Evolutionary conservation across 92 coral and sea anemone species (phyloP).

Genomic region (Epizoanthus stellaris): DNA sequence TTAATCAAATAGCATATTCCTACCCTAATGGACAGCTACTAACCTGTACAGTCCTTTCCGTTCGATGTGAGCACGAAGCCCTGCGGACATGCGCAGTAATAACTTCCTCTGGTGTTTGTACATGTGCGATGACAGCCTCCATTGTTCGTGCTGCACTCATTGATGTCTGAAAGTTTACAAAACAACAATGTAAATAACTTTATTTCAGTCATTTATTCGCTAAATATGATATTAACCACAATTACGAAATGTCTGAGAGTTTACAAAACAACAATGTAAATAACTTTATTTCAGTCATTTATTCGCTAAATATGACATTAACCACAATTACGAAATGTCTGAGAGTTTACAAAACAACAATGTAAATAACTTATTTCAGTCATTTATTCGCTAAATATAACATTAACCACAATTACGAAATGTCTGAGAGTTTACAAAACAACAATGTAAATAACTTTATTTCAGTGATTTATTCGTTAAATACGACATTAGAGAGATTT

Average conservation of each 20-base stretch:
- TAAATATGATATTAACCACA: neutral
- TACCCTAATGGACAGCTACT: neutral
- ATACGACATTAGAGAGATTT: too few relatives aligned
- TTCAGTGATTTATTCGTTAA: too few relatives aligned
- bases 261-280: too few relatives aligned
- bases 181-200: too few relatives aligned
- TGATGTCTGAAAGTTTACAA: constrained; percentile 9
- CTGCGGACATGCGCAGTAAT: constrained; percentile 51
- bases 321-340: constrained; percentile 1
- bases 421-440: neutral
- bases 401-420: neutral
- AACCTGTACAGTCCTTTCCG: constrained; percentile 55
- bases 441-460: too few relatives aligned
- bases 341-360: neutral
- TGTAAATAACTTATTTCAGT: too few relatives aligned
- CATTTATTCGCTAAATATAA: too few relatives aligned
- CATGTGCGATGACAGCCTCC: constrained; percentile 46
- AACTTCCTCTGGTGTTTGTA: constrained; percentile 41
- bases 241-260: neutral
- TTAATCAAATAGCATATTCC: too few relatives aligned
- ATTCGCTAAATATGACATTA: too few relatives aligned
- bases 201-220: too few relatives aligned
- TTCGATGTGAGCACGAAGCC: constrained; percentile 45
- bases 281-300: too few relatives aligned
- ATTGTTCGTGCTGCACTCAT: constrained; percentile 47